A percentile compares a stretch with the other conserved stretches of the same genome.
These are phyloP conservation scores for Epistrophe eligans DNA, from an alignment of 2,888 invertebrate genomes.

Conservation along the genomic window DNA sequence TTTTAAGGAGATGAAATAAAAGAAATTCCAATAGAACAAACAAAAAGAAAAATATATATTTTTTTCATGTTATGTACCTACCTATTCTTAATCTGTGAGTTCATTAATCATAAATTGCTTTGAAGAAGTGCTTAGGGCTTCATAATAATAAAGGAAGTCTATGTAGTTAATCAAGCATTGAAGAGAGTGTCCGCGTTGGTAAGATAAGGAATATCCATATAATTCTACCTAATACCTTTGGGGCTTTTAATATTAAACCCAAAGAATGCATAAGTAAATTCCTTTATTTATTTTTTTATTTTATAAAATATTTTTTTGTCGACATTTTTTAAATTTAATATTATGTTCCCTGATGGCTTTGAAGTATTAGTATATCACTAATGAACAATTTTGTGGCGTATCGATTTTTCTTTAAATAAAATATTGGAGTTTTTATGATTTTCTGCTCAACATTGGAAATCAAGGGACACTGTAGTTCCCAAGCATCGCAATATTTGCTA, in stretches of 20 bases:
- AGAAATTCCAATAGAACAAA: background rate
- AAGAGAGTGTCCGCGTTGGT: background rate
- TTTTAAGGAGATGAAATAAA: conserved; percentile 6
- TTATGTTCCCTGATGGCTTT: too few species aligned
- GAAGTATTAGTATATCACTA: too few species aligned
- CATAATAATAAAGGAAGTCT: conserved; percentile 4
- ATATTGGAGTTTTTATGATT: too few species aligned
- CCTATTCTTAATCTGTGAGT: conserved; percentile 6
- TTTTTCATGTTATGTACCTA: background rate
- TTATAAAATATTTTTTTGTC: background rate
- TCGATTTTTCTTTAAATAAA: too few species aligned
- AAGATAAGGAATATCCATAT: background rate
- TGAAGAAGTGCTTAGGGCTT: conserved; percentile 22
- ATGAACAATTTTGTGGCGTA: too few species aligned
- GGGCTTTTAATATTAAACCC: background rate
- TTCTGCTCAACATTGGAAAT: too few species aligned
- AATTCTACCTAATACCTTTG: background rate
- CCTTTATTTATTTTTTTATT: background rate
- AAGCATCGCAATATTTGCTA: too few species aligned
- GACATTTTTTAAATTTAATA: background rate
- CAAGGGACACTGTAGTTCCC: too few species aligned
- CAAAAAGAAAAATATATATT: background rate
- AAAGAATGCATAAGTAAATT: background rate
- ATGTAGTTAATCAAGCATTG: conserved; percentile 23
- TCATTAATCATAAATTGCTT: conserved; percentile 40